A percentile compares a stretch with the other conserved stretches of the same genome.
Conservation (phyloP, 2,888 invertebrate genomes). For the Noctuana brunneofusca region DNA sequence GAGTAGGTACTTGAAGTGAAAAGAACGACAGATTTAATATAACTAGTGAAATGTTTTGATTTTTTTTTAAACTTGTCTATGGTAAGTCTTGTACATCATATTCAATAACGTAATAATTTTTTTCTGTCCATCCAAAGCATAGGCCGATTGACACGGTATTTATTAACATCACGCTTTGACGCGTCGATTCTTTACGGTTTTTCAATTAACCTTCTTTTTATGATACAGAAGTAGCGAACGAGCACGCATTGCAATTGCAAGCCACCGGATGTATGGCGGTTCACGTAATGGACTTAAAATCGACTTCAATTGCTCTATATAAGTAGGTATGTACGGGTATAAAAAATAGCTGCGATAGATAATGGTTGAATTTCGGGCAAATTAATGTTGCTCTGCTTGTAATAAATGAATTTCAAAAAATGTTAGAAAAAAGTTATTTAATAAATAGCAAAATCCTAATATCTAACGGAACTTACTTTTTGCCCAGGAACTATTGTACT, state of each 20-base stretch:
- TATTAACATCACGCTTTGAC: neutral
- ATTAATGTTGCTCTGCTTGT: too few relatives aligned
- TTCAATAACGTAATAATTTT: neutral
- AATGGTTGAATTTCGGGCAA: too few relatives aligned
- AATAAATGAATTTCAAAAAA: too few relatives aligned
- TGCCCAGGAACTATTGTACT: too few relatives aligned
- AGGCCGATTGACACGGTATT: slow-evolving; percentile 15
- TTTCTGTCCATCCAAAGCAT: neutral
- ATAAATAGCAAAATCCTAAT: too few relatives aligned
- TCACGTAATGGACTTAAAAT: neutral
- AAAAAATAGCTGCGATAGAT: too few relatives aligned
- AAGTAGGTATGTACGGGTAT: too few relatives aligned
- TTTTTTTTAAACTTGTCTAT: neutral
- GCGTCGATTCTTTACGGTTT: slow-evolving; percentile 13
- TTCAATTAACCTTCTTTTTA: slow-evolving; percentile 21
- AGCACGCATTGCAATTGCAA: neutral
- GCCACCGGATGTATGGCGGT: neutral
- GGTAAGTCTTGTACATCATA: neutral
- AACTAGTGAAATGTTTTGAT: too few relatives aligned
- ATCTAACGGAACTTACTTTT: too few relatives aligned
- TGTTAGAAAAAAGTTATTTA: too few relatives aligned
- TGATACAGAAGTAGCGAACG: neutral
- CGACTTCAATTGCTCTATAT: too few relatives aligned
- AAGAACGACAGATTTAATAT: too few relatives aligned
- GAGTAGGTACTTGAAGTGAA: slow-evolving; percentile 8